Conservation (phyloP, 1,140 invertebrate species). For the Aphis craccivora region DNA sequence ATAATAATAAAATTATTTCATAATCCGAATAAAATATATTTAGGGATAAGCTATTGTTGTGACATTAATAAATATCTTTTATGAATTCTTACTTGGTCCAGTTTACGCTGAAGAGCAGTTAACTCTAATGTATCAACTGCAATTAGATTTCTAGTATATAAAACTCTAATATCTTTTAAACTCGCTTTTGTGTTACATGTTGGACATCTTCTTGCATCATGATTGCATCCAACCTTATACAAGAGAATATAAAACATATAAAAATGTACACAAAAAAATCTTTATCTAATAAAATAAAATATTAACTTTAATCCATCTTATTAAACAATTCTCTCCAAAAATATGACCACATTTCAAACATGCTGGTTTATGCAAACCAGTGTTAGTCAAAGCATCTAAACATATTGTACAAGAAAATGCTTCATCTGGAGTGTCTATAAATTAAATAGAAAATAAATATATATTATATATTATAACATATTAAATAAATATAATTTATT, state of each 20-base stretch:
- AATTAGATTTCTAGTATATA: slow-evolving; percentile 73
- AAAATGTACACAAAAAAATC: neutral
- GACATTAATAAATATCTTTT: neutral
- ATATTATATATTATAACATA: neutral
- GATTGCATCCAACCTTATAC: slow-evolving; percentile 21
- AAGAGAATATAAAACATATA: neutral
- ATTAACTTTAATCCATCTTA: slow-evolving; percentile 74
- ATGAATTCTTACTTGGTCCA: slow-evolving; percentile 64
- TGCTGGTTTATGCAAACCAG: slow-evolving; percentile 82
- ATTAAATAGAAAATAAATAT: slow-evolving; percentile 3
- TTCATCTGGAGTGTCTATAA: slow-evolving; percentile 65
- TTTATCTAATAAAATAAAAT: neutral
- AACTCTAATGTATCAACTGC: slow-evolving; percentile 74
- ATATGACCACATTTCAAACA: slow-evolving; percentile 89
- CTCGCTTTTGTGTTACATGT: slow-evolving; percentile 84
- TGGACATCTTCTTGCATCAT: slow-evolving; percentile 70
- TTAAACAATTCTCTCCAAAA: slow-evolving; percentile 85
- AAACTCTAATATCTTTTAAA: slow-evolving; percentile 76
- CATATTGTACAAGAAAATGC: slow-evolving; percentile 85
- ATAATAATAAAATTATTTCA: neutral
- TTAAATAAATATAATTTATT: neutral
- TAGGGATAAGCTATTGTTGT: neutral
- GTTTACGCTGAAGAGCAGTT: slow-evolving; percentile 68
- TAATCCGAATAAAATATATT: neutral
- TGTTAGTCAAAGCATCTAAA: slow-evolving; percentile 83